Evolutionary conservation across 2,113 vertebrate species (phyloP).

Genomic region (Cyanoderma ruficeps): DNA sequence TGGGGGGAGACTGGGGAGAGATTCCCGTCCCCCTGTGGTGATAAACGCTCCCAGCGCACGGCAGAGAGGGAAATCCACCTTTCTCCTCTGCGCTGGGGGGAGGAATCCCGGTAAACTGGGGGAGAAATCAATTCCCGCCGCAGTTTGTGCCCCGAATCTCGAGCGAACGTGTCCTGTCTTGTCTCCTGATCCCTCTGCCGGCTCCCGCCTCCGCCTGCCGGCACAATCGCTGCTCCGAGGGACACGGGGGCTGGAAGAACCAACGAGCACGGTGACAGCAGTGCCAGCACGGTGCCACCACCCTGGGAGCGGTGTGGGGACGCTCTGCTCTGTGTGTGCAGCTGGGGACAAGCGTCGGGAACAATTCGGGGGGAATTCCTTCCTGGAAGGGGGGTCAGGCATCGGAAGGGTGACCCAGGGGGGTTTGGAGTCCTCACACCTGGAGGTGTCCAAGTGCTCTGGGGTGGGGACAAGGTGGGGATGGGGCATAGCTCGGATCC

Average conservation of each 20-base stretch:
- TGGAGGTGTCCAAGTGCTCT: neutral
- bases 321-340: fast-evolving
- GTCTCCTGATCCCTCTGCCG: neutral
- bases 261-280: neutral
- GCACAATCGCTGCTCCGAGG: neutral
- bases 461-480: neutral
- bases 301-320: neutral
- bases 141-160: slow-evolving; percentile 12
- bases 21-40: neutral
- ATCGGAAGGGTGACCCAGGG: fast-evolving
- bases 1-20: neutral
- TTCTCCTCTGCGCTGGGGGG: neutral
- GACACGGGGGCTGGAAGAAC: neutral
- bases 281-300: neutral
- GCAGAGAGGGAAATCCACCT: neutral
- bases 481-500: neutral
- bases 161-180: neutral
- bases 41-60: neutral
- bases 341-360: fast-evolving
- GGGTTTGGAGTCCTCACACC: neutral
- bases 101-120: neutral
- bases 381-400: neutral
- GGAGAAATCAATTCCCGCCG: slow-evolving; percentile 43
- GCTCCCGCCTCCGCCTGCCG: neutral
- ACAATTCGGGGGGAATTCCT: neutral